Base-by-base conservation (phyloP, 2,797 vertebrate genomes). In the Sebastes trivittatus region DNA sequence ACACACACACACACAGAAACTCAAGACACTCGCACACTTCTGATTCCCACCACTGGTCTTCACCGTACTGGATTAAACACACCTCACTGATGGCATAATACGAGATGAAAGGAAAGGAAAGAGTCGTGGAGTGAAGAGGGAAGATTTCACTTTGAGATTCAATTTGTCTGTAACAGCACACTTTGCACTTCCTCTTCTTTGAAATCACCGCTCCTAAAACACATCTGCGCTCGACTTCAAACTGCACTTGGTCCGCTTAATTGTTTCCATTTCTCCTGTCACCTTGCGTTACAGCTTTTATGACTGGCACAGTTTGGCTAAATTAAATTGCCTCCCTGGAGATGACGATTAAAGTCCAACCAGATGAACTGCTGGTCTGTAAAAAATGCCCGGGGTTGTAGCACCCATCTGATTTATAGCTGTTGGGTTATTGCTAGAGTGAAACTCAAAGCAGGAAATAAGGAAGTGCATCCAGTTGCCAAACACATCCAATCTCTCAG, bases 191-290 rank as follows among this genome's bases (percentile, higher is more conserved):
- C 29, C 27, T 72, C 11, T 78, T 23, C 25, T 52, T 61, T 61
- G 25, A 32, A 72, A 55, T 34, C 3, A 55, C 8, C 22, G 6
- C 58, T 32, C 60, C 54, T 64, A 32, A 71, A 82, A 75, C 64
- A 80, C 76, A 67, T 74, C 58, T 77, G 72, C 3, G 76, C 32
- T 30, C 5, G 68, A 86, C 63, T 79, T 79, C 7, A 4, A 64
- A n/a, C 69, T 7, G 13, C 32, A n/a, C 11, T 77, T 38, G 1
- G 23, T 38, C 42, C 5, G 14, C 77, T 84, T 77, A 78, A 82
- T 87, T 72, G 25, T 80, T 83, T 78, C 72, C 69, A 58, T 75
- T 52, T 89, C 80, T 77, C 71, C 55, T 54, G 68, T 71, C 52
- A 25, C 61, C 42, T 62, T 22, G 63, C 74, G 38, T 83, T 63